Conservation (phyloP, 2,113 vertebrate genomes). For the Perognathus longimembris region DNA sequence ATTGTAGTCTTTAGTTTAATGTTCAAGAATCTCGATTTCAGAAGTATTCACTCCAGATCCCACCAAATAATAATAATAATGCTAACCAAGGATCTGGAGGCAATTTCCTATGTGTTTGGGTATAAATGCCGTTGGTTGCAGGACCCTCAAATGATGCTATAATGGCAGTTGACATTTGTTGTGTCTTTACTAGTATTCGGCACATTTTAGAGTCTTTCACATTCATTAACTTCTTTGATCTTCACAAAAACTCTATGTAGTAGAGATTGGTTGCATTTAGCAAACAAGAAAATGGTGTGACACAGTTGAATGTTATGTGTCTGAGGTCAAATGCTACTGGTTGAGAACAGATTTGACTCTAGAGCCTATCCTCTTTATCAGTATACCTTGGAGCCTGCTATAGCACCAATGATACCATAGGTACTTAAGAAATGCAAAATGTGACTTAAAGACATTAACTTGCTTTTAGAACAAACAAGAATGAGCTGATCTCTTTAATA, state of each 20-base stretch:
- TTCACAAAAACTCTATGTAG: background rate
- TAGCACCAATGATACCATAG: background rate
- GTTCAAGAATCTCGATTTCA: conserved; percentile 38
- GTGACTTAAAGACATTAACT: background rate
- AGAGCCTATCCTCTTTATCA: background rate
- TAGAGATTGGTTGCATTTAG: background rate
- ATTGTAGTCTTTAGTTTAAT: conserved; percentile 28
- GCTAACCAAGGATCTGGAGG: background rate
- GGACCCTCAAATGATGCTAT: background rate
- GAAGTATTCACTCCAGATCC: background rate
- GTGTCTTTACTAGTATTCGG: background rate
- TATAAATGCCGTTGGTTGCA: background rate
- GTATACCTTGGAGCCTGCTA: background rate
- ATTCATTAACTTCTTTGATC: conserved; percentile 17
- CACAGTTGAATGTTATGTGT: background rate
- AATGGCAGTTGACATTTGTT: conserved; percentile 10
- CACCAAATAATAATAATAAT: conserved; percentile 35
- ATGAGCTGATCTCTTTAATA: background rate
- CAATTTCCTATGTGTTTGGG: conserved; percentile 6
- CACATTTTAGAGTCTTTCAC: conserved; percentile 21
- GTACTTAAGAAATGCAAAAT: conserved; percentile 16
- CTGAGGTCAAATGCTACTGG: background rate
- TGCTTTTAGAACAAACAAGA: background rate
- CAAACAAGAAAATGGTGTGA: background rate
- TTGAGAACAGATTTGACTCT: background rate